These are phyloP conservation scores for Nesogale talazaci DNA, from an alignment of 2,113 vertebrate species.

Conservation along the genomic window DNA sequence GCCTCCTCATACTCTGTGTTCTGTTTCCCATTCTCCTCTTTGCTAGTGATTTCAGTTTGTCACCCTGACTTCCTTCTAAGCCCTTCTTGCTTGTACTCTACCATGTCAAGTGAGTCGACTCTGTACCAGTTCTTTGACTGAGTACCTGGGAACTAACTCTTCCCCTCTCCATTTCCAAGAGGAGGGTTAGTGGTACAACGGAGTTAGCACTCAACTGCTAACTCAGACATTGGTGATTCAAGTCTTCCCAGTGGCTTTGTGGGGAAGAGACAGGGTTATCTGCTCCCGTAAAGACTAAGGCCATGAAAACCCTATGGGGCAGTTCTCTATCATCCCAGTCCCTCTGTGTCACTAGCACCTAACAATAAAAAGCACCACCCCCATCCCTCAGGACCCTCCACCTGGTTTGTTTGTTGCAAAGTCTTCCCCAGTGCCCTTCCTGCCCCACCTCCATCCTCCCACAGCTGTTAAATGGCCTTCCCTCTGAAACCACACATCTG, in stretches of 20 bases:
- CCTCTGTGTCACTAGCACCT: not conserved
- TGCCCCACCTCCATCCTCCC: not conserved
- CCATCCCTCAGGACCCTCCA: not conserved
- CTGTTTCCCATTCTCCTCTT: not conserved
- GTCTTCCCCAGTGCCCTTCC: not conserved
- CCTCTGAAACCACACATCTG: not conserved
- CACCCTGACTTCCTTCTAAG: too few relatives aligned
- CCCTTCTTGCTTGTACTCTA: not conserved
- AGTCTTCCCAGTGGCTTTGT: too few relatives aligned
- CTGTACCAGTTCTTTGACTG: not conserved
- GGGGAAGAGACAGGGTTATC: not conserved
- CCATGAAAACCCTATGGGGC: not conserved
- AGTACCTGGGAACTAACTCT: not conserved
- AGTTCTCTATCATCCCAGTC: not conserved
- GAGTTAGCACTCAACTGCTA: too few relatives aligned
- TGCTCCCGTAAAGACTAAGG: not conserved
- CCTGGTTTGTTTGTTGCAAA: not conserved
- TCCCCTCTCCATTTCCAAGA: not conserved
- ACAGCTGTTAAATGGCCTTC: not conserved
- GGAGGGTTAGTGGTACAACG: too few relatives aligned
- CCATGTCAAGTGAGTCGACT: too few relatives aligned
- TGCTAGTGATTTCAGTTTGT: not conserved
- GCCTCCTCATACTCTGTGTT: fast-evolving
- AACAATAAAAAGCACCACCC: too few relatives aligned
- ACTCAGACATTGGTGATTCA: not conserved